phyloP scores from a whole-genome alignment of 2,797 vertebrate genomes.

The Chelidonichthys spinosus region DNA sequence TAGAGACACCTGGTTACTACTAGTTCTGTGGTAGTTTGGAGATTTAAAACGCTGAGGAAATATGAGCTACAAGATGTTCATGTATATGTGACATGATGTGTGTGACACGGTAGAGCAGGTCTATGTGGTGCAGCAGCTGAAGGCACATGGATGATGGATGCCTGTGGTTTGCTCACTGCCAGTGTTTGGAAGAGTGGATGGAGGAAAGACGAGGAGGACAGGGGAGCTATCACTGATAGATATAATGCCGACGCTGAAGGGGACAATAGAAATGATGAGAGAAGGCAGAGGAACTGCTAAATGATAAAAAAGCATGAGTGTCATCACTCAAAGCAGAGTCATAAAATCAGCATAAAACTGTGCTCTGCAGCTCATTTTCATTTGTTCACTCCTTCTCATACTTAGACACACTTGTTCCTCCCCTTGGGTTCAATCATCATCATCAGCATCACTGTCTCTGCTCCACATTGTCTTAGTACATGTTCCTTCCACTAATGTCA shows the following conservation, averaged over 20 bases:
- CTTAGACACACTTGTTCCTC: slow-evolving; percentile 2
- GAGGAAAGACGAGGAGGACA: not conserved
- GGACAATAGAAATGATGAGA: not conserved
- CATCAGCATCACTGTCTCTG: not conserved
- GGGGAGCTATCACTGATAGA: not conserved
- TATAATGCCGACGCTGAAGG: not conserved
- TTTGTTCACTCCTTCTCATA: not conserved
- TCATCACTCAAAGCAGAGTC: slow-evolving; percentile 24
- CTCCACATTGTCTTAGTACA: not conserved
- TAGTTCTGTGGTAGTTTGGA: not conserved
- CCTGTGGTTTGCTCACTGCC: not conserved
- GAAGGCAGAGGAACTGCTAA: slow-evolving; percentile 7
- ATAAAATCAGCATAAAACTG: slow-evolving; percentile 46
- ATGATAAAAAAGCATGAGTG: not conserved
- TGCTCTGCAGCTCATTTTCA: slow-evolving; percentile 30
- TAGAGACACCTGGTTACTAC: not conserved
- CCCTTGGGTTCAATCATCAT: slow-evolving; percentile 7
- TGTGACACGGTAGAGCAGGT: not conserved
- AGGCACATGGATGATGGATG: slow-evolving; percentile 22
- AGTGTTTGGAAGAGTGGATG: not conserved
- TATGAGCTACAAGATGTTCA: not conserved
- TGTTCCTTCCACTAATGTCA: not conserved
- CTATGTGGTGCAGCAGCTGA: not conserved
- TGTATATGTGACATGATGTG: not conserved
- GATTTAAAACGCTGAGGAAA: not conserved